Evolutionary conservation across 2,113 vertebrate species (phyloP).

Genomic region (Pipa parva): DNA sequence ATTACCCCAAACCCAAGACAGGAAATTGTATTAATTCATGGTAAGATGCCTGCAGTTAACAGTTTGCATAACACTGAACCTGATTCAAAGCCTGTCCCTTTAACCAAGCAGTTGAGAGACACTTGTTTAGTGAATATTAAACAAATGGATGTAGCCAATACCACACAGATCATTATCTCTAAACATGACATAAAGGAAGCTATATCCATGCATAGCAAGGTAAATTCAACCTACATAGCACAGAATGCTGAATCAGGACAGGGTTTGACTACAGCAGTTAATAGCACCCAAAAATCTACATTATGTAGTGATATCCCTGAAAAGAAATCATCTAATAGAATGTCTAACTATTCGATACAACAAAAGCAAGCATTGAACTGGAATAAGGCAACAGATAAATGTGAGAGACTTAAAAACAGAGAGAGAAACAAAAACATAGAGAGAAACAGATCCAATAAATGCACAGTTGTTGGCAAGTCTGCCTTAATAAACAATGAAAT

Average conservation of each 20-base stretch:
- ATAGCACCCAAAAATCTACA: too few species aligned
- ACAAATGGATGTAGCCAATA: background rate
- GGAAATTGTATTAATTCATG: background rate
- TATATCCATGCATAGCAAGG: too few species aligned
- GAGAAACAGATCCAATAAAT: background rate
- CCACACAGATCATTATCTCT: background rate
- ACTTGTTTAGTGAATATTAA: too few species aligned
- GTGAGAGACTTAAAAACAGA: background rate
- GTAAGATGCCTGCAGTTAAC: background rate
- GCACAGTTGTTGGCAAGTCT: background rate
- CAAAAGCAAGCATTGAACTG: too few species aligned
- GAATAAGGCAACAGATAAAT: background rate
- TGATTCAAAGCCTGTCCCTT: too few species aligned
- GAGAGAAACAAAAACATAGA: background rate
- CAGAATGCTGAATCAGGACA: background rate
- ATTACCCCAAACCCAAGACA: background rate
- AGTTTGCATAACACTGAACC: background rate
- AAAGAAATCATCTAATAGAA: too few species aligned
- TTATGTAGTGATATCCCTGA: too few species aligned
- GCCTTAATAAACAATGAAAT: background rate
- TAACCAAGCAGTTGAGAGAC: too few species aligned
- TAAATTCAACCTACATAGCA: background rate
- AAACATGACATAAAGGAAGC: too few species aligned
- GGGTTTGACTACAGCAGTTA: background rate
- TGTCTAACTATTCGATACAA: too few species aligned